Conservation (phyloP, 2,113 vertebrate genomes). For the Cathartes aura region DNA sequence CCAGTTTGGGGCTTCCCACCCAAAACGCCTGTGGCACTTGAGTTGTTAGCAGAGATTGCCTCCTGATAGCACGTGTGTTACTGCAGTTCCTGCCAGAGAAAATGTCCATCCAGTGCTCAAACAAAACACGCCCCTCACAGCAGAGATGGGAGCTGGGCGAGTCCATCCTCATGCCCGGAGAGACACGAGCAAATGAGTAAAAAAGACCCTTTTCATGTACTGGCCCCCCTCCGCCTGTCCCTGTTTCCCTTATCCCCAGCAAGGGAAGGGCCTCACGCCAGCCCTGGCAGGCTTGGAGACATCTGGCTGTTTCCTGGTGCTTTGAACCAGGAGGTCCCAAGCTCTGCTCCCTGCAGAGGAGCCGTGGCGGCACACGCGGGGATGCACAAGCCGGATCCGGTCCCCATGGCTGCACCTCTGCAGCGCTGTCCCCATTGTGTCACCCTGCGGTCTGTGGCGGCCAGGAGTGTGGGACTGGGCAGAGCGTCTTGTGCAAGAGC, state of each 20-base stretch:
- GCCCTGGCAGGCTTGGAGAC: background rate
- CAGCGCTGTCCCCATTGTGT: background rate
- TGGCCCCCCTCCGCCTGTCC: no score
- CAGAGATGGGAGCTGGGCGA: background rate
- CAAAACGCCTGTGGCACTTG: background rate
- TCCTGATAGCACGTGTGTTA: no score
- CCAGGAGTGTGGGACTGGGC: background rate
- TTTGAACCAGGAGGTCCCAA: background rate
- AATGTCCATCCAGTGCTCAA: background rate
- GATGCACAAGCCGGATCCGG: fast-evolving
- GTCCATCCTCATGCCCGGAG: fast-evolving
- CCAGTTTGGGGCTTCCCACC: background rate
- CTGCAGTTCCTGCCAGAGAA: background rate
- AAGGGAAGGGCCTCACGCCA: background rate
- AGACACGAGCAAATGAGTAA: background rate
- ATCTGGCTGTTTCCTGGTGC: background rate
- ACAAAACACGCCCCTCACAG: background rate
- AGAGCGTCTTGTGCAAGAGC: background rate
- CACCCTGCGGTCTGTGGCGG: background rate
- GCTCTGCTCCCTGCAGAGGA: background rate
- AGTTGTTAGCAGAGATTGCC: background rate
- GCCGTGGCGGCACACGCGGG: fast-evolving
- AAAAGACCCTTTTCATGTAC: background rate
- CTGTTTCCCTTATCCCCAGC: background rate
- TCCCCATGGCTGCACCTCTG: background rate